These are phyloP conservation scores for Leptodirus hochenwartii DNA, from an alignment of 2,888 invertebrate species.

Conservation along the genomic window DNA sequence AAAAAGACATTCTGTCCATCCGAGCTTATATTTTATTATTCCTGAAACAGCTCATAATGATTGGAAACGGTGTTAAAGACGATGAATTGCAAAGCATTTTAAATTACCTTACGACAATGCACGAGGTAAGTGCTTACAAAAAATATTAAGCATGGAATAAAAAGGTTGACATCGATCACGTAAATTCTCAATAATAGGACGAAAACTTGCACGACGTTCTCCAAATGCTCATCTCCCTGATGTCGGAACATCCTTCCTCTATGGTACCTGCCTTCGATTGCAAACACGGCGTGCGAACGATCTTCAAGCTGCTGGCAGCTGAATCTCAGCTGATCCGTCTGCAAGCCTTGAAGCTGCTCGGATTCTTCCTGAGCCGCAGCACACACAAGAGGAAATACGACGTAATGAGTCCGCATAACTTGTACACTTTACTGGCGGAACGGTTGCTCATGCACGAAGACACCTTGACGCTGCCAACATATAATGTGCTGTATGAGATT, in stretches of 20 bases:
- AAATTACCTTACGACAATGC: conserved; percentile 94
- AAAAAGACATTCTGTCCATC: conserved; percentile 87
- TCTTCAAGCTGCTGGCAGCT: conserved; percentile 91
- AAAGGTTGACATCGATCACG: no score
- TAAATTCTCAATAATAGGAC: conserved; percentile 39
- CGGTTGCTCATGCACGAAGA: conserved; percentile 78
- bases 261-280: conserved; percentile 99
- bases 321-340: conserved; percentile 91
- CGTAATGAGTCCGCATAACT: conserved; percentile 96
- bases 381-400: conserved; percentile 99
- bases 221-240: conserved; percentile 88
- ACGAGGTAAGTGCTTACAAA: conserved; percentile 53
- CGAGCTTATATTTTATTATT: conserved; percentile 89
- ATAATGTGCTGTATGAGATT: conserved; percentile 97
- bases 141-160: no score
- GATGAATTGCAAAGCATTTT: conserved; percentile 97
- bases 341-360: conserved; percentile 89
- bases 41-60: conserved; percentile 89
- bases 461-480: conserved; percentile 81
- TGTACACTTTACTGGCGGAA: conserved; percentile 91
- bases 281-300: conserved; percentile 89
- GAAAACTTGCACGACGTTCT: conserved; percentile 97
- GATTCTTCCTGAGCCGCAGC: conserved; percentile 94
- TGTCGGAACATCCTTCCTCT: conserved; percentile 97
- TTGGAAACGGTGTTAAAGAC: conserved; percentile 92